Evolutionary conservation across 2,888 invertebrate genomes (phyloP).

Genomic region (Spilarctia lutea): DNA sequence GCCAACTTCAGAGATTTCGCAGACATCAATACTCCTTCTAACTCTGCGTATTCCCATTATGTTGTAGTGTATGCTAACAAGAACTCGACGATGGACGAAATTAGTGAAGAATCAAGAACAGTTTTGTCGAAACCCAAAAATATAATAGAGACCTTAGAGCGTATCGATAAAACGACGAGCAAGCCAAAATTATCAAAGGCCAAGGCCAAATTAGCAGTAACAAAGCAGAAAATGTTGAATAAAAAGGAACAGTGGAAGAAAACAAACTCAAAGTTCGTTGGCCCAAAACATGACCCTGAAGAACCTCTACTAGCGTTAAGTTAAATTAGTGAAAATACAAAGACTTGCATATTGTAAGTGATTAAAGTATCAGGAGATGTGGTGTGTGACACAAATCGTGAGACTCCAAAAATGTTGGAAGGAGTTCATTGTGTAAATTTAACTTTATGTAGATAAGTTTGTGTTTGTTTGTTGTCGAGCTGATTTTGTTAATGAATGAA

Average conservation of each 20-base stretch:
- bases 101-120: constrained; percentile 77
- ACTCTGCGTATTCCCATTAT: constrained; percentile 92
- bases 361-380: constrained; percentile 57
- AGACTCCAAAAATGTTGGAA: constrained; percentile 61
- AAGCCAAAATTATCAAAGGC: constrained; percentile 85
- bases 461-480: constrained; percentile 56
- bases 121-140: constrained; percentile 90
- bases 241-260: constrained; percentile 83
- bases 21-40: constrained; percentile 94
- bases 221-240: constrained; percentile 74
- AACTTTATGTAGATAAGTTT: constrained; percentile 61
- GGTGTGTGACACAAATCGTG: constrained; percentile 57
- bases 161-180: constrained; percentile 88
- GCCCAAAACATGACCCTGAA: constrained; percentile 83
- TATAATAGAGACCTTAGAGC: constrained; percentile 92
- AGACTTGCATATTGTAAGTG: constrained; percentile 81
- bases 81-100: constrained; percentile 88
- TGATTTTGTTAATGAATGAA: constrained; percentile 61
- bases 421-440: constrained; percentile 74
- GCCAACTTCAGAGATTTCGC: constrained; percentile 96
- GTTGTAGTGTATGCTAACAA: constrained; percentile 95
- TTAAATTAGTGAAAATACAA: constrained; percentile 82
- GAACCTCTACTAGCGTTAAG: constrained; percentile 90
- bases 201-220: constrained; percentile 88
- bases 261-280: constrained; percentile 70